Evolutionary conservation across 2,113 vertebrate species (phyloP), one percentile per base, ranked within the genome.

Genomic region (Haplochromis vanheusdeni): DNA sequence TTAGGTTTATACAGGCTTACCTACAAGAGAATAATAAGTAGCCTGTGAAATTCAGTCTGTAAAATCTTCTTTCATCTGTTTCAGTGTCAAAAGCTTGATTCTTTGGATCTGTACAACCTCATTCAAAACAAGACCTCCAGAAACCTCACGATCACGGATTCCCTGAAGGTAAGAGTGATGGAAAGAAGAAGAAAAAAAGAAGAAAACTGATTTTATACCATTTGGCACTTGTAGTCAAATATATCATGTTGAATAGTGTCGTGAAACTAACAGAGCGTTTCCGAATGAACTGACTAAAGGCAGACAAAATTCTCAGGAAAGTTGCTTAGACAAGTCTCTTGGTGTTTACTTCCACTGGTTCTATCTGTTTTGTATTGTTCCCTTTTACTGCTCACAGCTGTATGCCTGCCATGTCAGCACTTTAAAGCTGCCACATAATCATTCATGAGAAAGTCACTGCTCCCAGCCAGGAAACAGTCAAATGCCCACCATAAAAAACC

Each of bases 81-180:
- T 62, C 93, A 97, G 96, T 97, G 96, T 84, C 90, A 81, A 9
- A 92, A 54, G 17, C 90, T 96, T 2, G 86, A 96, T 88, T 88
- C 81, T 3, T 87, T 81, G 79, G 81, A 93, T 2, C 88, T 95
- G 10, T 60, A 2, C 1, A 2, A 5, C 1, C 2, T 95, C 11
- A 9, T 9, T 5, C 8, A 5, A 8, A 95, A 95, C 1, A 1
- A 82, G 68, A 88, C 86, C 3, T 0, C 1, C 3, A 14, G 0
- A 12, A 94, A 94, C 62, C 1, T 3, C 21, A 91, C 87, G 1
- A 1, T 19, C 31, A 19, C 13, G 0, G 3, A 54, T 81, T 83
- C 81, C 26, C 9, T 92, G 5, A 73, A 89, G 89, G 95, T 94
- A 89, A 86, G 70, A 77, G 6, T 47, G 40, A 47, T 19, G 16